Conservation (phyloP, 2,113 vertebrate genomes). For the Engystomops pustulosus region DNA sequence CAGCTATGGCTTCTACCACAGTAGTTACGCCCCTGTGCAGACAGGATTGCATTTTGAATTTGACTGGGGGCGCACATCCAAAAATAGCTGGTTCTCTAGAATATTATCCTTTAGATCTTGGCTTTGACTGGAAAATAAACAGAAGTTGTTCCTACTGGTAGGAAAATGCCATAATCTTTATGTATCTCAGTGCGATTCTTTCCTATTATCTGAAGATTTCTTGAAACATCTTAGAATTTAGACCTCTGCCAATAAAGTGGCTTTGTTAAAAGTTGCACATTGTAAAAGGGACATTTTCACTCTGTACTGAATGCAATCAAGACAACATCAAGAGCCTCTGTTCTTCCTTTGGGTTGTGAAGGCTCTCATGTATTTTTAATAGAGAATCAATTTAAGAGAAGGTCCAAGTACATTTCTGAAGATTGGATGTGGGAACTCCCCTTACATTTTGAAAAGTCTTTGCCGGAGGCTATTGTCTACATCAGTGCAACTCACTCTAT, state of each 20-base stretch:
- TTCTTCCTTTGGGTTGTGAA: slow-evolving; percentile 35
- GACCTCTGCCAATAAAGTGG: slow-evolving; percentile 4
- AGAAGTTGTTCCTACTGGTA: not conserved
- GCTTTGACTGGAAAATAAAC: not conserved
- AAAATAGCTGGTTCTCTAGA: too few relatives aligned
- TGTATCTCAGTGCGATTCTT: too few relatives aligned
- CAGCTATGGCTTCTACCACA: too few relatives aligned
- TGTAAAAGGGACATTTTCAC: not conserved
- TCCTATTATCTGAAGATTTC: slow-evolving; percentile 1
- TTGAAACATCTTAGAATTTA: not conserved
- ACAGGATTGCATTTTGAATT: too few relatives aligned
- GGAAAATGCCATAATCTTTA: not conserved
- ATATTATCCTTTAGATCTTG: not conserved
- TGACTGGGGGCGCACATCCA: too few relatives aligned
- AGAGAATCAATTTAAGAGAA: slow-evolving; percentile 34
- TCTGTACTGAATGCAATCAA: slow-evolving; percentile 34
- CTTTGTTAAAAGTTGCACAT: slow-evolving; percentile 11
- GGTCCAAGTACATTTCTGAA: slow-evolving; percentile 47
- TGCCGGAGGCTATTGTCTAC: slow-evolving; percentile 49
- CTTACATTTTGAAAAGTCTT: slow-evolving; percentile 36
- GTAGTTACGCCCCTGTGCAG: too few relatives aligned
- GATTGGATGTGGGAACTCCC: slow-evolving; percentile 47
- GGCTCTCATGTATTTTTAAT: slow-evolving; percentile 55
- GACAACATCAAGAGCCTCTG: slow-evolving; percentile 29
- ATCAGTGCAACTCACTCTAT: slow-evolving; percentile 31